Base-by-base conservation (phyloP, 2,797 vertebrate genomes). In the Synaphobranchus kaupii region DNA sequence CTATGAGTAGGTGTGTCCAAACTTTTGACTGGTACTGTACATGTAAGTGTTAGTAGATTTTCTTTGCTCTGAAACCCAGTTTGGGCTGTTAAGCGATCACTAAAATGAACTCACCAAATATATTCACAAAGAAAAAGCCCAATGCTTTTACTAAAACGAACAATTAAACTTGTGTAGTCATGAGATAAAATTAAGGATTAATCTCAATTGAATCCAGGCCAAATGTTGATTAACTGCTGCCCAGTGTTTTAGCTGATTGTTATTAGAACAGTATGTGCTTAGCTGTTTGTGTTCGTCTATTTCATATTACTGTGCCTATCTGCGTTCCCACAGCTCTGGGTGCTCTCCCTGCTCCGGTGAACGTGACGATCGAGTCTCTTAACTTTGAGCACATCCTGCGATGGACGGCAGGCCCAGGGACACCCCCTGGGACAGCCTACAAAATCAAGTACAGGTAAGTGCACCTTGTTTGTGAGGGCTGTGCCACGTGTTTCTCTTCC, bases 391-490 rank as follows among this genome's bases (percentile, higher is more conserved):
- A 93, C 15, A 66, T 88, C 50, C 86, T 94, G 47, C 73, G 0
- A 0, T 94, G 93, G 93, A 81, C 78, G 0, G 90, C 93, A 0
- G 92, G 91, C 0, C 90, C 84, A 0, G 89, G 88, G 0, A 93
- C 93, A 0, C 92, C 93, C 0, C 82, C 54, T 2, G 91, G 91
- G 60, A 84, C 90, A 0, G 3, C 0, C 4, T 94, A 91, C 85
- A 25, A 0, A 0, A 7, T 93, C 85, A 39, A 0, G 15, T 6
- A 0, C 8, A 90, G 90, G 93, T 93, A 66, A 15, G 39, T n/a
- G 6, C n/a, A 22, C 20, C 54, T 4, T 52, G 50, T 52, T 6
- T 52, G 1, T 52, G 50, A 20, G 54, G 63, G 63, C 63, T 68
- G 63, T 2, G 63, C 39, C 39, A 39, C 6, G 63, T 68, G 63